Base-by-base conservation (phyloP, 2,888 invertebrate species). In the Tipula unca region DNA sequence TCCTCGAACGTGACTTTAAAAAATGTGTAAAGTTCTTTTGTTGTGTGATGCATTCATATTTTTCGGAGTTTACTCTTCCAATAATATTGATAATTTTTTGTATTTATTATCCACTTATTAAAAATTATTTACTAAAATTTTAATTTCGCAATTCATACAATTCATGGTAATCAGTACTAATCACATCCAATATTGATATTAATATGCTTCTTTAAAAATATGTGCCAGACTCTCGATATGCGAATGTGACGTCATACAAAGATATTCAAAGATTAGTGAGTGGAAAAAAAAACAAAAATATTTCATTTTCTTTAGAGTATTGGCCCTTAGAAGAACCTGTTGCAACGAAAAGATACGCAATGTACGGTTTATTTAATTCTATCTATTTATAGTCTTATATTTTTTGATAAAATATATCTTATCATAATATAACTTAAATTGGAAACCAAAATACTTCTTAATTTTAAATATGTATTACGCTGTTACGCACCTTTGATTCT, bases 1-100 rank as follows among this genome's bases (percentile, higher is more conserved):
- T 42, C 6, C 82, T 25, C n/a, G 35, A 85, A 25, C 69, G 69
- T 25, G 69, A 69, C 25, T 69, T 69, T n/a, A 6, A 69, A 69
- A 17, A 25, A 69, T 69, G 69, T 32, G 17, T 83, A 0, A n/a
- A 20, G 84, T 86, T 82, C n/a, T 85, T 13, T 29, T 29, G n/a
- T 39, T 54, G n/a, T 48, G 85, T 85, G 42, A 20, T 69, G 69
- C 85, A 29, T 29, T 85, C 13, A 32, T 85, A 14, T 85, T 84
- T 39, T 85, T 84, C 32, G 29, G 39, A 1, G 6, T 39, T 8
- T 39, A 3, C 39, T 39, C 69, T 69, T 10, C 69, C 25, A 25
- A 69, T 48, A n/a, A 32, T 48, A 84, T 4, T 29, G 29, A 17
- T n/a, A 84, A n/a, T 84, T 36, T 20, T 36, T 17, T 36, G 20